Evolutionary conservation across 2,888 invertebrate species (phyloP).

Genomic region (Apocheima hispidaria): DNA sequence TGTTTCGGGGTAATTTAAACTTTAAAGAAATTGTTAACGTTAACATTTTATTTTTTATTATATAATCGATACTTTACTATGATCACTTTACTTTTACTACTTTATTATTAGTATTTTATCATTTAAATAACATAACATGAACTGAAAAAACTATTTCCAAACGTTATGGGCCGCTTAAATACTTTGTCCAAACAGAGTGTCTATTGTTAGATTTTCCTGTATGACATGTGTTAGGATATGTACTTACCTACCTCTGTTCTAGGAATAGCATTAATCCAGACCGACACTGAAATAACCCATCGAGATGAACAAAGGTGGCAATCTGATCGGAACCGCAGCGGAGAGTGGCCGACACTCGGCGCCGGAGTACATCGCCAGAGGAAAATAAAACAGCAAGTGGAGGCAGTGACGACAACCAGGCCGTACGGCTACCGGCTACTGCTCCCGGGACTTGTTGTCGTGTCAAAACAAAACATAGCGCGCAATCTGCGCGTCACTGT

Average conservation of each 20-base stretch:
- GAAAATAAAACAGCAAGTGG: background rate
- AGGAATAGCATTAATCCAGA: conserved; percentile 5
- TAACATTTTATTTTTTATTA: no score
- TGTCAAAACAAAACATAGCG: no score
- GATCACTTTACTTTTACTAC: no score
- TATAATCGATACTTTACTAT: no score
- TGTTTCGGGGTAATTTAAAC: background rate
- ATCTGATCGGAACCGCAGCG: background rate
- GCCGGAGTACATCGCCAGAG: background rate
- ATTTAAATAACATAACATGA: no score
- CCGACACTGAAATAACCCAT: conserved; percentile 5
- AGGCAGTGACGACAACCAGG: background rate
- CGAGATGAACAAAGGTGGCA: background rate
- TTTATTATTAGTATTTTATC: no score
- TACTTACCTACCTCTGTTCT: background rate
- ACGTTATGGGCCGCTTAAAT: no score
- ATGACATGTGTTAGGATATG: background rate
- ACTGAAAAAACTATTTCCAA: no score
- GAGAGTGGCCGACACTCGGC: background rate
- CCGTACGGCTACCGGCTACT: background rate
- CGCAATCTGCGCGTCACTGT: background rate
- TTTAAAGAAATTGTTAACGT: background rate
- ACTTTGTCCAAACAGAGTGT: no score
- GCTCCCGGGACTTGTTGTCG: background rate
- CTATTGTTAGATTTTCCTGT: no score